Conservation (phyloP, 2,113 vertebrate genomes). For the Ochotona curzoniae region DNA sequence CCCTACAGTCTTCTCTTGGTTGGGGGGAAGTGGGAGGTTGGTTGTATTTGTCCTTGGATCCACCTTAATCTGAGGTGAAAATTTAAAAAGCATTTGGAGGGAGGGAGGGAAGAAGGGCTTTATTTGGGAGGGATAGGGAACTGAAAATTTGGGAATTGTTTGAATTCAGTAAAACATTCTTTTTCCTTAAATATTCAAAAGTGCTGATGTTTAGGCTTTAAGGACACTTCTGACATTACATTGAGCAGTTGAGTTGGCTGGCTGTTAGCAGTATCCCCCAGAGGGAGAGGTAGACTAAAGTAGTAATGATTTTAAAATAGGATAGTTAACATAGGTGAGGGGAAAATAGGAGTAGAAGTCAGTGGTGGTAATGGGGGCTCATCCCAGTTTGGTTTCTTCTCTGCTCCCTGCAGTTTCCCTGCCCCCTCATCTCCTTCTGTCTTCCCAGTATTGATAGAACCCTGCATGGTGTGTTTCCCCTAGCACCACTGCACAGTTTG, state of each 20-base stretch:
- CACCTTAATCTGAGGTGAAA: conserved; percentile 24
- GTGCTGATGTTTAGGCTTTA: conserved; percentile 26
- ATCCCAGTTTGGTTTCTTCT: conserved; percentile 63
- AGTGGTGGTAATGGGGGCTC: neutral
- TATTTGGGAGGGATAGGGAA: conserved; percentile 4
- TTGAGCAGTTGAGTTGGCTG: conserved; percentile 62
- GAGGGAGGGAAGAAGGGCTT: neutral
- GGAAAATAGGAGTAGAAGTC: neutral
- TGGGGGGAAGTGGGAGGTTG: neutral
- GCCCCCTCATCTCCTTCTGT: conserved; percentile 58
- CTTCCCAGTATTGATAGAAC: conserved; percentile 70
- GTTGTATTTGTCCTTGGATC: conserved; percentile 11
- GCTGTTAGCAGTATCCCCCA: conserved; percentile 56
- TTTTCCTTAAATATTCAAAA: conserved; percentile 45
- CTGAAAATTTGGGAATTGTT: neutral
- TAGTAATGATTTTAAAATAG: conserved; percentile 25
- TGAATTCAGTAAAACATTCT: neutral
- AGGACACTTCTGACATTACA: conserved; percentile 63
- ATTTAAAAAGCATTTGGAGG: conserved; percentile 26
- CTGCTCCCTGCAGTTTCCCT: conserved; percentile 67
- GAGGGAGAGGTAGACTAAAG: neutral
- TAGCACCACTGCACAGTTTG: conserved; percentile 82
- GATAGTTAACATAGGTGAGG: conserved; percentile 9
- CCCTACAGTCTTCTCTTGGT: conserved; percentile 21
- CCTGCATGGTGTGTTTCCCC: conserved; percentile 83